Percentiles rank a stretch among this genome's conserved stretches.
These are phyloP conservation scores for Vandiemenella viatica DNA, from an alignment of 2,888 invertebrate genomes.

Conservation along the genomic window DNA sequence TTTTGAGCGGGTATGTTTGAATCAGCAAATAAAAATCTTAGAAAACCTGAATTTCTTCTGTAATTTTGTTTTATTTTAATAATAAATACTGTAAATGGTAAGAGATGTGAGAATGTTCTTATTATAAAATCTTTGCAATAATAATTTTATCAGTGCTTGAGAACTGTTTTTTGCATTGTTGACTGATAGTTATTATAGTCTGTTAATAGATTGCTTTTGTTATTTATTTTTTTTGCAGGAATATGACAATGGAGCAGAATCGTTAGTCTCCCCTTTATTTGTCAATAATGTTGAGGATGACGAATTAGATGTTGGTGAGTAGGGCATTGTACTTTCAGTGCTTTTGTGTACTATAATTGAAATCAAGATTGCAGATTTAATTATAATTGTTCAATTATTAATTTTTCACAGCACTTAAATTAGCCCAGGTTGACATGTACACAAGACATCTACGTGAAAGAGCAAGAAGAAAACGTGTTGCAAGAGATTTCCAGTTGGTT, in stretches of 20 bases:
- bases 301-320: conserved; percentile 66
- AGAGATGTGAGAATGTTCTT: no score
- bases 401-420: conserved; percentile 51
- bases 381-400: neutral
- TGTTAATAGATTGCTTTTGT: no score
- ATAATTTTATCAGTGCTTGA: neutral
- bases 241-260: conserved; percentile 82
- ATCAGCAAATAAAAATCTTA: neutral
- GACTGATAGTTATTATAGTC: no score
- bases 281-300: conserved; percentile 70
- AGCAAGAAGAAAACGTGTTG: conserved; percentile 74
- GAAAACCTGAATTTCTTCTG: no score
- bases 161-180: no score
- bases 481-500: conserved; percentile 79
- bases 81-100: neutral
- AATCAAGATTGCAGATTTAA: neutral
- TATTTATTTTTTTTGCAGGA: conserved; percentile 44
- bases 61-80: neutral
- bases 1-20: conserved; percentile 61
- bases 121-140: neutral
- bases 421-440: conserved; percentile 88
- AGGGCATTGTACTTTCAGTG: neutral
- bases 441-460: conserved; percentile 68
- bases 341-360: neutral
- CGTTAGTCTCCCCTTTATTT: conserved; percentile 69